Base-by-base conservation (phyloP, 2,888 invertebrate species). In the Epirrita christyi region DNA sequence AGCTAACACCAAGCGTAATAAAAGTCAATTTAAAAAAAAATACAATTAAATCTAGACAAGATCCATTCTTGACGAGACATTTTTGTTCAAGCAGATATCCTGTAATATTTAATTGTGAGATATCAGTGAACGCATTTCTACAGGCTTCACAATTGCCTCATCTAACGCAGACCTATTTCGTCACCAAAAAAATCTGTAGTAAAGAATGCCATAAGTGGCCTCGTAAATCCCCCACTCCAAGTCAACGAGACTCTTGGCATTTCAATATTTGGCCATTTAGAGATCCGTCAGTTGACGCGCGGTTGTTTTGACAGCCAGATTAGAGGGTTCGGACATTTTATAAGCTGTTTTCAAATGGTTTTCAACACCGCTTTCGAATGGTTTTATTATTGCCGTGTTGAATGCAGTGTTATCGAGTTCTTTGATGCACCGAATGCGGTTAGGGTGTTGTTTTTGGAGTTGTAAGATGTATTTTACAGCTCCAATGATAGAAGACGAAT, bases 301-400 rank as follows among this genome's bases (percentile, higher is more conserved):
- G 55, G 63, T 61, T 69, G 67, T 71, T 69, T 67, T 68, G 69
- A 67, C 68, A 67, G 55, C 43, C 36, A 27, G 44, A 27, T 6
- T 29, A 37, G 45, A 29, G 44, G 7, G 44, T 15, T 45, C 44
- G 27, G 42, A 14, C 13, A 28, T 45, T 34, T 32, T 29, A 34
- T 32, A 15, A 32, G 8, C 28, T 13, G 28, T 11, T 32, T 45
- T 34, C 32, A 34, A 32, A 32, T 4, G 21, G 21, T 21, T n/a
- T n/a, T n/a, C n/a, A n/a, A n/a, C 29, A n/a, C n/a, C 9, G 37
- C n/a, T 21, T 27, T 10, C n/a, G 41, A 41, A 10, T 14, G 4
- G 40, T 14, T 40, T 11, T 36, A n/a, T 36, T 37, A 37, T 14
- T 8, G 7, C 9, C 8, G 40, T 7, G 15, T 40, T 14, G 9